These are phyloP conservation scores for Ichneumon xanthorius DNA, from an alignment of 2,888 invertebrate species.

Conservation along the genomic window DNA sequence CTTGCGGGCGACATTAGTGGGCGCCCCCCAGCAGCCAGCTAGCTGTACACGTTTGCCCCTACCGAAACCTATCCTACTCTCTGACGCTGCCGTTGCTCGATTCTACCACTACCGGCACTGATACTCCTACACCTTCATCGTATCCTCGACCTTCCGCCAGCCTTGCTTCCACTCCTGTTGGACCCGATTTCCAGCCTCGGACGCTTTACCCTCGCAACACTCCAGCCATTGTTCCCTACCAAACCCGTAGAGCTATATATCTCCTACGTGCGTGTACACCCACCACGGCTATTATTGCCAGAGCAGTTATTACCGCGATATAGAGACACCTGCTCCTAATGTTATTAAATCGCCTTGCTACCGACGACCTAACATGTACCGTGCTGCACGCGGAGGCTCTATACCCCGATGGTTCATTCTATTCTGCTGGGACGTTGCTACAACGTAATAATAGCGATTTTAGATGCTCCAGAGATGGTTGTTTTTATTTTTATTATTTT, in stretches of 20 bases:
- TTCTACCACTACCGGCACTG: constrained; percentile 21
- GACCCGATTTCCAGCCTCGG: constrained; percentile 13
- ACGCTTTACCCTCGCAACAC: constrained; percentile 41
- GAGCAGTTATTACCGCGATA: constrained; percentile 65
- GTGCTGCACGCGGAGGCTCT: background rate
- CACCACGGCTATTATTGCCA: constrained; percentile 62
- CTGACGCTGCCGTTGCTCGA: constrained; percentile 23
- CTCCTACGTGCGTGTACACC: constrained; percentile 18
- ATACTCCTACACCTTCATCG: constrained; percentile 12
- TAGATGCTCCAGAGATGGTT: background rate
- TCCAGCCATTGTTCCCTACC: constrained; percentile 49
- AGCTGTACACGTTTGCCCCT: constrained; percentile 54
- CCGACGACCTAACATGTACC: background rate
- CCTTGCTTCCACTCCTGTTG: constrained; percentile 17
- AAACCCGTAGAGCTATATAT: constrained; percentile 25
- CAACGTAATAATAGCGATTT: background rate
- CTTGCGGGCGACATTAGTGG: constrained; percentile 68
- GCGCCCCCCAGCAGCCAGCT: constrained; percentile 18
- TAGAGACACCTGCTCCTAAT: constrained; percentile 66
- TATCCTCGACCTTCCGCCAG: background rate
- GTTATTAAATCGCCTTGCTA: constrained; percentile 59
- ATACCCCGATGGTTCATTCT: background rate
- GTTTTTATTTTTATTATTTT: background rate
- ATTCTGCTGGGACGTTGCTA: background rate
- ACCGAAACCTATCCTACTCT: constrained; percentile 42